Base-by-base conservation (phyloP, 1,140 invertebrate genomes). In the Bursaphelenchus mucronatus region DNA sequence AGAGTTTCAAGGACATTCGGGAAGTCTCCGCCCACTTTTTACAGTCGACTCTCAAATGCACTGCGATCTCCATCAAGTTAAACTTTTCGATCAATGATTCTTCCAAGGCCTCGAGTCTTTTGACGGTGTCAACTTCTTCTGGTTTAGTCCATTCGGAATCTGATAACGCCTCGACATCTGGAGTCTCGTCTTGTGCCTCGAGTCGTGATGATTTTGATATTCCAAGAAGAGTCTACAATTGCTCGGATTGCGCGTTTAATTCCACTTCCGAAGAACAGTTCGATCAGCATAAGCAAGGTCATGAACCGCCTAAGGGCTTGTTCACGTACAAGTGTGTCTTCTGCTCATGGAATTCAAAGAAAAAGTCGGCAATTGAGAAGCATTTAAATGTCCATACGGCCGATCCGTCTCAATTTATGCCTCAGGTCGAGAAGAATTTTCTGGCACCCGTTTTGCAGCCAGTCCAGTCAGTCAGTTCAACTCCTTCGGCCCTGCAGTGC, bases 301-400 rank as follows among this genome's bases (percentile, higher is more conserved):
- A 70, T 0, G 57, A 69, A 47, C 41, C 46, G n/a, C 68, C 67
- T 19, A 30, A n/a, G 70, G 39, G 69, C 44, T 39, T 61, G 13
- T 13, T 73, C 44, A 52, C 65, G 21, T 74, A 71, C 49, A 73
- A 73, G 47, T 73, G 71, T 50, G 59, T 51, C 46, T 73, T 73
- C 64, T 73, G 71, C 63, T 57, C 51, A 56, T 73, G 71, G 71
- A 53, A 55, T 53, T 13, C 66, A 10, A 71, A 66, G n/a, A 70
- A 74, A 17, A 69, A 66, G 47, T 17, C 54, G 3, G 39, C 68
- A 5, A 59, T 73, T 40, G 66, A 70, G 44, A 30, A 44, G 11
- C 71, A 73, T 50, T 58, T 73, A 71, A 43, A 19, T 0, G 19
- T 73, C 3, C 71, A 73, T 53, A 75, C 72, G 4, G 17, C 52